Conservation (phyloP, 2,888 invertebrate genomes). For the Sarcophaga variegata region DNA sequence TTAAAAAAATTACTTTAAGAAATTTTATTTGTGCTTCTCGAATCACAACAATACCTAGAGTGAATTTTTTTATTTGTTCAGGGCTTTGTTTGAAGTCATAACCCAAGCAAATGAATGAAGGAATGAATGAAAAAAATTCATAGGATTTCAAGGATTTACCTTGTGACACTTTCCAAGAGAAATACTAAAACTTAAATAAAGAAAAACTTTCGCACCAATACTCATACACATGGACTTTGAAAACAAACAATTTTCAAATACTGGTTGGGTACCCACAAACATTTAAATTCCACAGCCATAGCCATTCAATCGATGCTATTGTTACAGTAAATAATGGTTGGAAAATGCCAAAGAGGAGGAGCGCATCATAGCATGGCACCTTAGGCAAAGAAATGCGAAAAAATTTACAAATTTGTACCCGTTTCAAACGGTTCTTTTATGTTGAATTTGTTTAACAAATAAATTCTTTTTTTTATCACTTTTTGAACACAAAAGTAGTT, state of each 20-base stretch:
- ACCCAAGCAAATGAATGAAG: neutral
- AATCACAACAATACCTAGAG: neutral
- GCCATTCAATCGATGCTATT: too few species aligned
- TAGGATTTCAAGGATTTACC: constrained; percentile 32
- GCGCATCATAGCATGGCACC: too few species aligned
- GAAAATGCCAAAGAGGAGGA: too few species aligned
- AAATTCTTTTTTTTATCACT: too few species aligned
- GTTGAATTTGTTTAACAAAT: too few species aligned
- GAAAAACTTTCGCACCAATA: neutral
- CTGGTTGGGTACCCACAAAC: neutral
- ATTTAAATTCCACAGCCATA: too few species aligned
- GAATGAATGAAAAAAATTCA: neutral
- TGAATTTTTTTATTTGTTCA: constrained; percentile 9
- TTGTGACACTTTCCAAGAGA: constrained; percentile 24
- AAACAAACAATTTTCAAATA: neutral
- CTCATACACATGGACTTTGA: too few species aligned
- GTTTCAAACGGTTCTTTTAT: too few species aligned
- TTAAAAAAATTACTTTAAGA: neutral
- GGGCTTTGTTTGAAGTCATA: neutral
- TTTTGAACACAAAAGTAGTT: too few species aligned
- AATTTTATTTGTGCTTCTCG: constrained; percentile 5
- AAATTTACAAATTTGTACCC: too few species aligned
- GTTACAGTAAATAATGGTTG: too few species aligned
- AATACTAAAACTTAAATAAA: neutral
- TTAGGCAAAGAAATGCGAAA: too few species aligned